These are phyloP conservation scores for Chromobotia macracanthus DNA, from an alignment of 2,797 vertebrate species.

Conservation along the genomic window DNA sequence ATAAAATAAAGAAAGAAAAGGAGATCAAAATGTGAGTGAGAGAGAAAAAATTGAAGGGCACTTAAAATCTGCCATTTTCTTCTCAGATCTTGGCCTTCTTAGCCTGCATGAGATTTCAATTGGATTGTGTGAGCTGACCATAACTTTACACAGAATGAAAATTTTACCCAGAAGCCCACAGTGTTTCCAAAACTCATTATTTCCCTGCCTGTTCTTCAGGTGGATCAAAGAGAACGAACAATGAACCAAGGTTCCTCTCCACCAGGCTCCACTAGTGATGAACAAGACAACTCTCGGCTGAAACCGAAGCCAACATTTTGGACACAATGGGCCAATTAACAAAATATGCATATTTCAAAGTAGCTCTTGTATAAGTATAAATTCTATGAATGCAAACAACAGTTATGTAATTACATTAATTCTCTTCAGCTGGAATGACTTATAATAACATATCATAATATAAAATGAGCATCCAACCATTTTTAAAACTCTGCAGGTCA, in stretches of 20 bases:
- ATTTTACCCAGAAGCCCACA: constrained; percentile 21
- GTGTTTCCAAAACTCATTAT: neutral
- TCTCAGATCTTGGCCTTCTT: constrained; percentile 17
- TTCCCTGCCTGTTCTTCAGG: neutral
- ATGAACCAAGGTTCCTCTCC: neutral
- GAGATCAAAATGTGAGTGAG: neutral
- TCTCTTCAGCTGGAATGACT: too few species aligned
- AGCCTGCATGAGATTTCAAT: constrained; percentile 12
- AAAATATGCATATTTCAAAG: too few species aligned
- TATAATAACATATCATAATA: too few species aligned
- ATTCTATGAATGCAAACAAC: too few species aligned
- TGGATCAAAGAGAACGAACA: constrained; percentile 10
- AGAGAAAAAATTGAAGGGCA: neutral
- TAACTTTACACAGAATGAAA: constrained; percentile 29
- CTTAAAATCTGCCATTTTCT: constrained; percentile 19
- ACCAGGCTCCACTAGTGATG: neutral
- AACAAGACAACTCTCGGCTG: neutral
- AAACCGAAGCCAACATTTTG: neutral
- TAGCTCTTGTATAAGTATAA: too few species aligned
- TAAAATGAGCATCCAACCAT: too few species aligned
- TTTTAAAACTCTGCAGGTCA: too few species aligned
- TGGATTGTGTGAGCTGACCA: neutral
- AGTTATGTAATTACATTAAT: too few species aligned
- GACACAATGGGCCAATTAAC: neutral
- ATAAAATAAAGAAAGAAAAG: constrained; percentile 13